Base-by-base conservation (phyloP, 2,888 invertebrate genomes). In the Panzeria rudis region DNA sequence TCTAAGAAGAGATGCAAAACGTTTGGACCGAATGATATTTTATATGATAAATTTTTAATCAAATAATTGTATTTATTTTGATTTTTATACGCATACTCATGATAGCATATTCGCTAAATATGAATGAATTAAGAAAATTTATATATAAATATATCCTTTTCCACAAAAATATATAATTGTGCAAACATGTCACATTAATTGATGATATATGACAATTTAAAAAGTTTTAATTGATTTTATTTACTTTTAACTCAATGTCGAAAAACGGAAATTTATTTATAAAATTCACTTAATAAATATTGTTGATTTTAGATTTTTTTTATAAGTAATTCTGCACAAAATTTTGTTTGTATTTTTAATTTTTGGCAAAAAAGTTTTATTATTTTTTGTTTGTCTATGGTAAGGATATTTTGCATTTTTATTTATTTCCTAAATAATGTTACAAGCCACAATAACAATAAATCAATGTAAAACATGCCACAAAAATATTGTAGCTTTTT, bases 391-490 rank as follows among this genome's bases (percentile, higher is more conserved):
- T 64, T 68, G 61, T 56, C 41, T 76, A 7, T 56, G 13, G 41
- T 13, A 52, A 5, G 32, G 13, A 71, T 13, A 50, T 71, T 79
- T 47, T 66, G 47, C 13, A 80, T 76, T 73, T 84, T 72, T 84
- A 81, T 81, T 82, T 85, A 82, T 85, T 82, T 85, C 61, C 82
- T 71, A 78, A 85, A 79, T 85, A 75, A 85, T 82, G 75, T 79
- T 82, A 79, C 78, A 82, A 82, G 75, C 82, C 85, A 82, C 85
- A 85, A 71, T 79, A 79, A 82, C 78, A 64, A 82, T 85, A 82
- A 85, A 85, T 85, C 85, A 85, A 82, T 82, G 85, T 44, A 71
- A 71, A 85, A 78, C 78, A 82, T 79, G 73, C 85, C 85, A 85
- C 82, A 82, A 79, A 78, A 79, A 79, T 79, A 82, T 78, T 78